Base-by-base conservation (phyloP, 2,113 vertebrate genomes). In the Rousettus leschenaultii region DNA sequence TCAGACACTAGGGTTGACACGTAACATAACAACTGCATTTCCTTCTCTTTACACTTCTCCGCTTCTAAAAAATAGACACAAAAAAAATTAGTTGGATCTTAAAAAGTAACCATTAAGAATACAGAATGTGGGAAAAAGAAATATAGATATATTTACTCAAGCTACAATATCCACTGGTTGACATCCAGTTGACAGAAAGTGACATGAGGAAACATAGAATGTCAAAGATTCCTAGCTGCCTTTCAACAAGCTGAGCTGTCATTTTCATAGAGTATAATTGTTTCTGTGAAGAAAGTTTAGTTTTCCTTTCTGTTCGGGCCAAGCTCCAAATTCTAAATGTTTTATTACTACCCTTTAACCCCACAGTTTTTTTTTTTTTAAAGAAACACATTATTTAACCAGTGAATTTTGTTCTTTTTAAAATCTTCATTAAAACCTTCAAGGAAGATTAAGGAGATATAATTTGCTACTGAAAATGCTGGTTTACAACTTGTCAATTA, bases 341-440 rank as follows among this genome's bases (percentile, higher is more conserved):
- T 63, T 84, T 21, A 77, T 38, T 77, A 38, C 5, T 43, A 61
- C 11, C 2, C 2, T 40, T 61, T 91, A 30, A 57, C 8, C 19
- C 7, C 48, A 55, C 21, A 57, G 33, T 40, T 40, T 15, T 40
- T 65, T 77, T 53, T 7, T n/a, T n/a, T n/a, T n/a, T n/a, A 19
- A 92, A 26, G 6, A 77, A 84, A 84, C 7, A 84, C 33, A 68
- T 48, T 57, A 63, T 59, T 78, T 59, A 68, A 59, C 26, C 15
- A 51, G 18, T 33, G 38, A 45, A 26, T 48, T 70, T 24, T 45
- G 61, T 63, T 74, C 43, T 18, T 74, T 86, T 92, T 80, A 30
- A 92, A 66, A 92, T 80, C 1, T 18, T 86, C 38, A 66, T 61
- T 55, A 61, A 82, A 73, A 65, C 63, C 48, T 66, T 26, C 43